A percentile compares a stretch with the other conserved stretches of the same genome.
Conservation (phyloP, 1,140 invertebrate genomes). For the Meloidogyne chitwoodi region DNA sequence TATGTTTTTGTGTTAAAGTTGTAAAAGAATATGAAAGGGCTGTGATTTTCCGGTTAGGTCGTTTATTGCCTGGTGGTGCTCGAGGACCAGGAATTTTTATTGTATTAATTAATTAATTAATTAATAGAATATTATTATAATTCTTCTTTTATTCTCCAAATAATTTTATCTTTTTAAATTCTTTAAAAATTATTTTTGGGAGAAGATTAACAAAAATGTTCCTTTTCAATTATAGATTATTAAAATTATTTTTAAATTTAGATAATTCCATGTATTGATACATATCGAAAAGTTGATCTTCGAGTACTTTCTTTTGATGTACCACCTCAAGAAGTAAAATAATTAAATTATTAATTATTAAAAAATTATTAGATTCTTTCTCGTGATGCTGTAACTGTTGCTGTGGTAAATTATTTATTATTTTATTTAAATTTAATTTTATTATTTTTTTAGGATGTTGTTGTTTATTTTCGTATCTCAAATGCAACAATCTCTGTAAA, state of each 20-base stretch:
- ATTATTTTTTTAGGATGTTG: slow-evolving; percentile 64
- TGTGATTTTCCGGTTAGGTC: slow-evolving; percentile 79
- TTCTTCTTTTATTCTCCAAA: too few species aligned
- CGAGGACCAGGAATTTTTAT: slow-evolving; percentile 70
- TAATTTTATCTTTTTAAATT: too few species aligned
- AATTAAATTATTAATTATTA: background rate
- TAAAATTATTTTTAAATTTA: background rate
- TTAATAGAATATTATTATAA: too few species aligned
- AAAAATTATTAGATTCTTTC: slow-evolving; percentile 64
- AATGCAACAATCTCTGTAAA: slow-evolving; percentile 73
- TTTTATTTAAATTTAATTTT: background rate
- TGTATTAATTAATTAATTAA: background rate
- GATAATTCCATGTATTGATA: slow-evolving; percentile 80
- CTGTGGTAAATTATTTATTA: slow-evolving; percentile 20
- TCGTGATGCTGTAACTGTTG: slow-evolving; percentile 64
- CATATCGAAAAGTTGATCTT: slow-evolving; percentile 72
- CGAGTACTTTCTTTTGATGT: slow-evolving; percentile 76
- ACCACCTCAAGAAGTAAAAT: slow-evolving; percentile 78
- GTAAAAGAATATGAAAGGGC: slow-evolving; percentile 66
- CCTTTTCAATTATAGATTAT: slow-evolving; percentile 78
- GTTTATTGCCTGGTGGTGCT: slow-evolving; percentile 79
- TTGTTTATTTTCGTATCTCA: slow-evolving; percentile 84
- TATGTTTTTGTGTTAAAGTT: slow-evolving; percentile 91
- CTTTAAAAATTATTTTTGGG: background rate
- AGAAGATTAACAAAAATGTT: too few species aligned